These are phyloP conservation scores for Zoanthus solanderi DNA, from an alignment of 92 coral and sea anemone species.

Conservation along the genomic window DNA sequence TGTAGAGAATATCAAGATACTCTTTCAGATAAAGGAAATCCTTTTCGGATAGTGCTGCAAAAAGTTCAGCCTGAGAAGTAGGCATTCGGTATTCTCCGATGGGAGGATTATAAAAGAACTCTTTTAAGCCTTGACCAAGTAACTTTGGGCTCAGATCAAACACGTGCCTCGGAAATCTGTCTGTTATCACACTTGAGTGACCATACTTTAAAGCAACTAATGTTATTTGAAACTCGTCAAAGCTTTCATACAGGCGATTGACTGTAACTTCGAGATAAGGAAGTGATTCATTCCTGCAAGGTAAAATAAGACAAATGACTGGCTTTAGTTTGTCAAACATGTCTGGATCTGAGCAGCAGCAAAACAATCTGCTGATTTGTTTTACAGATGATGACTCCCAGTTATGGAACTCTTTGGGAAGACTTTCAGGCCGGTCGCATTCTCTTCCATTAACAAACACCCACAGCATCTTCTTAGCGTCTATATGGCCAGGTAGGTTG, in stretches of 20 bases:
- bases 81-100: slow-evolving; percentile 75
- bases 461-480: slow-evolving; percentile 81
- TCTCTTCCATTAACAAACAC: slow-evolving; percentile 87
- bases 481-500: slow-evolving; percentile 75
- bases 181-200: slow-evolving; percentile 30
- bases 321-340: slow-evolving; percentile 88
- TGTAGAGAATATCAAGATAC: slow-evolving; percentile 71
- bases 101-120: slow-evolving; percentile 45
- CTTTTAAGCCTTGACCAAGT: slow-evolving; percentile 66
- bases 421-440: slow-evolving; percentile 69
- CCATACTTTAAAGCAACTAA: slow-evolving; percentile 64
- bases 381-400: slow-evolving; percentile 82
- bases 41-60: slow-evolving; percentile 60
- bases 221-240: slow-evolving; percentile 66
- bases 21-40: slow-evolving; percentile 75
- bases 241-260: slow-evolving; percentile 76
- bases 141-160: slow-evolving; percentile 65
- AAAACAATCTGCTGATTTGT: slow-evolving; percentile 71
- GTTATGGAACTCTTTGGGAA: slow-evolving; percentile 55
- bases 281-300: slow-evolving; percentile 54
- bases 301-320: slow-evolving; percentile 79
- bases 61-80: slow-evolving; percentile 71
- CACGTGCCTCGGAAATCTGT: slow-evolving; percentile 28
- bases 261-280: slow-evolving; percentile 76
- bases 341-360: slow-evolving; percentile 86